Conservation (phyloP, 2,113 vertebrate genomes). For the Toxotes chatareus region DNA sequence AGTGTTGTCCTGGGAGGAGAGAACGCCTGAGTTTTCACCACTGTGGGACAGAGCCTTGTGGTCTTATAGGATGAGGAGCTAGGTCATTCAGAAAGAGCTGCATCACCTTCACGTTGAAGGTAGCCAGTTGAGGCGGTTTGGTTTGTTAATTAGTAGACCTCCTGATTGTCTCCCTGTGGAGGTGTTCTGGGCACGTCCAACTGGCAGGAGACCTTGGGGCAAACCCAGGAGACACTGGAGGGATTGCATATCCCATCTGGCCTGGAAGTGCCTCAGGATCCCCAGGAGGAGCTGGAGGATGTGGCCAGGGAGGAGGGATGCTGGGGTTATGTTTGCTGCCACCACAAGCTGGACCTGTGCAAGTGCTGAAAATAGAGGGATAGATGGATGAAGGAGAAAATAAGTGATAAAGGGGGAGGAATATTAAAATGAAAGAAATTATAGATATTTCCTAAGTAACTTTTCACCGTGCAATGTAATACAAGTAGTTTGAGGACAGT, state of each 20-base stretch:
- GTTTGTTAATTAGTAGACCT: slow-evolving; percentile 22
- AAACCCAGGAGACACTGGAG: slow-evolving; percentile 31
- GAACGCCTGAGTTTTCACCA: background rate
- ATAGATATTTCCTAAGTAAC: too few species aligned
- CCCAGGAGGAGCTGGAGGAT: slow-evolving; percentile 34
- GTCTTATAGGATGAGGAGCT: background rate
- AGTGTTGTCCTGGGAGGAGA: background rate
- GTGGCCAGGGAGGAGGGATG: slow-evolving; percentile 15
- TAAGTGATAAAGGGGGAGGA: background rate
- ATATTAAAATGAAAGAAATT: background rate
- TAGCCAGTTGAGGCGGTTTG: slow-evolving; percentile 14
- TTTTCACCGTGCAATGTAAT: background rate
- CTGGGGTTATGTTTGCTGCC: background rate
- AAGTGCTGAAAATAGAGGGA: background rate
- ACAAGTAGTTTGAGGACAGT: background rate
- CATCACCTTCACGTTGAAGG: slow-evolving; percentile 20
- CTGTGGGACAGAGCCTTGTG: background rate
- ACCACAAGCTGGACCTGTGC: too few species aligned
- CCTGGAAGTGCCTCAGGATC: slow-evolving; percentile 28
- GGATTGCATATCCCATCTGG: slow-evolving; percentile 56
- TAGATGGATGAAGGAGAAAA: background rate
- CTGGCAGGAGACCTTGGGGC: slow-evolving; percentile 18
- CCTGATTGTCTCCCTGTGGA: slow-evolving; percentile 32
- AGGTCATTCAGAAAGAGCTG: background rate
- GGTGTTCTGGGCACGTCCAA: slow-evolving; percentile 28